Conservation (phyloP, 2,113 vertebrate genomes). For the Baryphthengus martii region DNA sequence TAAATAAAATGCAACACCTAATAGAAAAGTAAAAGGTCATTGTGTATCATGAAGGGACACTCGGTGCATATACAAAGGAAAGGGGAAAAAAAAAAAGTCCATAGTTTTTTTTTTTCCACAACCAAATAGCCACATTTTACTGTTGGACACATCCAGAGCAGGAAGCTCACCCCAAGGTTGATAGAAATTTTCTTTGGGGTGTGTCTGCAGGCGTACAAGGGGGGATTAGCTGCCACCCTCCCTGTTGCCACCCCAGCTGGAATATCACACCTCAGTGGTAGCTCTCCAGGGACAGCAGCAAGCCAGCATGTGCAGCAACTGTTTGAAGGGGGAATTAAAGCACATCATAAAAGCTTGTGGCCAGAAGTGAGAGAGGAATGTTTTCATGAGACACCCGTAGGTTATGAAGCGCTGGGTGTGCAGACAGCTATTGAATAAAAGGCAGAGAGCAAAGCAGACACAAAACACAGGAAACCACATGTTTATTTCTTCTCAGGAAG, state of each 20-base stretch:
- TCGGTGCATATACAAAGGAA: not conserved
- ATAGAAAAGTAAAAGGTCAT: not conserved
- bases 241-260: conserved; percentile 27
- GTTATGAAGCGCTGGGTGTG: conserved; percentile 10
- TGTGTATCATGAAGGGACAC: not conserved
- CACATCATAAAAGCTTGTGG: conserved; percentile 23
- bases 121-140: not conserved
- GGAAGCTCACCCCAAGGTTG: not conserved
- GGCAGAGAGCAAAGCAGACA: not conserved
- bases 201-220: not conserved
- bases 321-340: conserved; percentile 60
- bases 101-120: not conserved
- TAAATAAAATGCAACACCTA: not conserved
- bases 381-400: conserved; percentile 38
- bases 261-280: not conserved
- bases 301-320: conserved; percentile 24
- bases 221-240: not conserved
- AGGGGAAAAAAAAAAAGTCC: not conserved
- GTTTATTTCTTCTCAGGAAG: conserved; percentile 40
- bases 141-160: not conserved
- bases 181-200: not conserved
- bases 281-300: not conserved
- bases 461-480: conserved; percentile 29
- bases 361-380: conserved; percentile 50
- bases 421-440: conserved; percentile 37